Conservation (phyloP, 2,113 vertebrate species). For the Callopanchax toddi region DNA sequence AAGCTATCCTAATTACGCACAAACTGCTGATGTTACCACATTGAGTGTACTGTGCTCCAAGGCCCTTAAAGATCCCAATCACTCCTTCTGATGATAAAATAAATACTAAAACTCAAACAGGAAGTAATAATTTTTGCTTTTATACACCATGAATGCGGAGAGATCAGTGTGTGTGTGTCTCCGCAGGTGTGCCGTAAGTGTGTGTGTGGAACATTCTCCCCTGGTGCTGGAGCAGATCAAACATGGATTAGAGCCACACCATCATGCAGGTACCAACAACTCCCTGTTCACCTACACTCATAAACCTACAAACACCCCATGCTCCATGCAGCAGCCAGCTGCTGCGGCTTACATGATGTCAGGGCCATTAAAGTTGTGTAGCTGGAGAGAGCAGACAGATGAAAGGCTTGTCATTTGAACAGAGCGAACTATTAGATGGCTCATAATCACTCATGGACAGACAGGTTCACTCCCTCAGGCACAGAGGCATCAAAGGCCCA, state of each 20-base stretch:
- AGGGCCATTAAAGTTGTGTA: constrained; percentile 74
- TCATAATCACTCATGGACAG: constrained; percentile 58
- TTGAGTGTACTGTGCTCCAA: too few species aligned
- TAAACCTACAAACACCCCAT: constrained; percentile 23
- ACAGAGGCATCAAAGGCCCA: constrained; percentile 25
- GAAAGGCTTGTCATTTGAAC: constrained; percentile 70
- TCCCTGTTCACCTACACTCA: constrained; percentile 43
- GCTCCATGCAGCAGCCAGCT: constrained; percentile 64
- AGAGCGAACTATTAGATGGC: constrained; percentile 58
- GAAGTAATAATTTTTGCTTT: constrained; percentile 36
- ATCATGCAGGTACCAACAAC: constrained; percentile 75
- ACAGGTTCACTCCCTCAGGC: constrained; percentile 52
- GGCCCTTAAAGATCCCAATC: constrained; percentile 18
- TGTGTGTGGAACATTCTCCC: constrained; percentile 62
- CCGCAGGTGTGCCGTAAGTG: constrained; percentile 60
- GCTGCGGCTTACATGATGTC: constrained; percentile 74
- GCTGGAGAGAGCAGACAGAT: constrained; percentile 67
- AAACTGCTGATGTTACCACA: not conserved
- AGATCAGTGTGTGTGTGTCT: constrained; percentile 22
- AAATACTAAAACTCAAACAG: constrained; percentile 37
- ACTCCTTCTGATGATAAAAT: constrained; percentile 31
- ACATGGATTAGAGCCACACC: constrained; percentile 75
- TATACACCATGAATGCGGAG: constrained; percentile 12
- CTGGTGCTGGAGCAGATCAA: constrained; percentile 76
- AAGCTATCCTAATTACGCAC: not conserved